Evolutionary conservation across 2,797 vertebrate species (phyloP), one percentile per base, ranked within the genome.

Genomic region (Coccyzus lansbergi): DNA sequence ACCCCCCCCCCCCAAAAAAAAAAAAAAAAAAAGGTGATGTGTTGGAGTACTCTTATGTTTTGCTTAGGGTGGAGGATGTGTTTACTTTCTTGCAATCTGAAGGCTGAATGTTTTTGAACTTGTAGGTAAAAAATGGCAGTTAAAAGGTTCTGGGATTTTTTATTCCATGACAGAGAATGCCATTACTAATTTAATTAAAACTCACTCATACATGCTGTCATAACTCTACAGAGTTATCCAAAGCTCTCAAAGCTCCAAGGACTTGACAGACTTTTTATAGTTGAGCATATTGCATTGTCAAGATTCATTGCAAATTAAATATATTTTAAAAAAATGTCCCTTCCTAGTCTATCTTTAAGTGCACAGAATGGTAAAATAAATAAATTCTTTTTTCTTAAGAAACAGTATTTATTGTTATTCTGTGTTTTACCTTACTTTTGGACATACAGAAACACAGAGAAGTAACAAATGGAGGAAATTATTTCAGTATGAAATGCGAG

Each of bases 121-220:
- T 84, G 17, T 28, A 92, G 48, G 17, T 36, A 71, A 79, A 79
- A 76, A 82, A 21, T 9, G 68, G 20, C 81, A 36, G 29, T 29
- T 88, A 88, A 29, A 75, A 87, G 22, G 4, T 44, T 71, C 17
- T 31, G 38, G 12, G 5, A 36, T 88, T 59, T 69, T 86, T 75
- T 51, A 86, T 49, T 74, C 19, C 25, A 60, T 42, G 22, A 63
- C 28, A 80, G 33, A 83, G 33, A 79, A 10, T 72, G 10, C 4
- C 9, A 2, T 34, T 83, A 63, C 24, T 90, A 82, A 92, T 91
- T 88, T 83, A 90, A 84, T 78, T 88, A 83, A 94, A 92, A 88
- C 13, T 86, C 34, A 68, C 20, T 89, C 33, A 70, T 71, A 74
- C 83, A 85, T 64, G 33, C 24, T 93, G 44, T 77, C 67, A 68